phyloP scores from a whole-genome alignment of 2,888 invertebrate species.

The Leucophora obtusa region DNA sequence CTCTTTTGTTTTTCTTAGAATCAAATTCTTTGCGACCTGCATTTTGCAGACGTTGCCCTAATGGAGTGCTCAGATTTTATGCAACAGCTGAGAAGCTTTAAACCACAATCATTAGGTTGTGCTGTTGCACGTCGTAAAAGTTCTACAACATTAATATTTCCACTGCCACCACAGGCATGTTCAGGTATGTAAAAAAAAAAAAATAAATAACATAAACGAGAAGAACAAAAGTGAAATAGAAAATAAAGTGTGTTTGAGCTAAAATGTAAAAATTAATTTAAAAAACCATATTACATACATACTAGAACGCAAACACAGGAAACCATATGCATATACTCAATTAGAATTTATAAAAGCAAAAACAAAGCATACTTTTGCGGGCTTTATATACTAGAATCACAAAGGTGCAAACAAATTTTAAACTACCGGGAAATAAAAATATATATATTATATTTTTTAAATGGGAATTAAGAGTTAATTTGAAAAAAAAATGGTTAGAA shows the following conservation, averaged over 20 bases:
- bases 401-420: not conserved
- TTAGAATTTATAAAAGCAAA: not conserved
- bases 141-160: conserved; percentile 95
- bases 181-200: conserved; percentile 83
- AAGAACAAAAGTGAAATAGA: not conserved
- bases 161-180: conserved; percentile 95
- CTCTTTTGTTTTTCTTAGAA: conserved; percentile 80
- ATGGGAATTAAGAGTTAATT: not conserved
- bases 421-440: not conserved
- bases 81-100: conserved; percentile 97
- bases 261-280: no score
- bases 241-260: no score
- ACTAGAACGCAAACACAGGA: not conserved
- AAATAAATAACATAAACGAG: no score
- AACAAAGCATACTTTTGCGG: not conserved
- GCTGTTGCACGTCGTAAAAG: conserved; percentile 95
- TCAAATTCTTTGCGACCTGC: conserved; percentile 96
- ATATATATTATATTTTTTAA: not conserved
- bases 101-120: conserved; percentile 96
- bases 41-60: conserved; percentile 97
- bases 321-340: not conserved
- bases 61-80: conserved; percentile 98
- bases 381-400: not conserved
- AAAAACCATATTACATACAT: not conserved
- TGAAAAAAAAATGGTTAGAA: not conserved